Conservation (phyloP, 2,888 invertebrate species). For the Pterostichus madidus region DNA sequence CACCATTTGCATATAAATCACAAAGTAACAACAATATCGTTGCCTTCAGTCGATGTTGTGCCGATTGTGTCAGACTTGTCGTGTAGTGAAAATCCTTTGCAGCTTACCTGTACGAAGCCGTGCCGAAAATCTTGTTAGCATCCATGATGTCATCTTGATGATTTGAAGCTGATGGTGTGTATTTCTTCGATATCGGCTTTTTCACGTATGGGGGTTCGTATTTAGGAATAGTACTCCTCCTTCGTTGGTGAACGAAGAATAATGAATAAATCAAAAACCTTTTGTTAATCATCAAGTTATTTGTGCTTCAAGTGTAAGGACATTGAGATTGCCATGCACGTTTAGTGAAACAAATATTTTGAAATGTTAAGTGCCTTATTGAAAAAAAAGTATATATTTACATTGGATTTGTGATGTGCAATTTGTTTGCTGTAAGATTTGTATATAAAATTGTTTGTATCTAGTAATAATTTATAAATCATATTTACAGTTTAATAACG, state of each 20-base stretch:
- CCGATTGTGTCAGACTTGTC: constrained; percentile 15
- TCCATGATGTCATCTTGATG: constrained; percentile 89
- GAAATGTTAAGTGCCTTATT: constrained; percentile 7
- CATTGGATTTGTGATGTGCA: constrained; percentile 1
- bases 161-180: constrained; percentile 85
- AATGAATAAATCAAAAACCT: constrained; percentile 70
- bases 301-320: constrained; percentile 29
- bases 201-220: constrained; percentile 93
- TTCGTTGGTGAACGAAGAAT: constrained; percentile 78
- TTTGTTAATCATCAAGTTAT: constrained; percentile 69
- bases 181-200: constrained; percentile 89
- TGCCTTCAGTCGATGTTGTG: constrained; percentile 25
- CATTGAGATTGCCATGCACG: constrained; percentile 66
- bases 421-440: neutral
- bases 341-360: constrained; percentile 48
- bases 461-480: neutral
- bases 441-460: neutral
- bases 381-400: constrained; percentile 6
- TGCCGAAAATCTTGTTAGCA: constrained; percentile 90
- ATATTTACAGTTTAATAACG: neutral
- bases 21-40: constrained; percentile 21
- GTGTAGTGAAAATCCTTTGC: constrained; percentile 24
- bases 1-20: constrained; percentile 41
- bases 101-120: constrained; percentile 86
- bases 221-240: constrained; percentile 93